phyloP scores from a whole-genome alignment of 2,797 vertebrate genomes.

The Euthynnus affinis region DNA sequence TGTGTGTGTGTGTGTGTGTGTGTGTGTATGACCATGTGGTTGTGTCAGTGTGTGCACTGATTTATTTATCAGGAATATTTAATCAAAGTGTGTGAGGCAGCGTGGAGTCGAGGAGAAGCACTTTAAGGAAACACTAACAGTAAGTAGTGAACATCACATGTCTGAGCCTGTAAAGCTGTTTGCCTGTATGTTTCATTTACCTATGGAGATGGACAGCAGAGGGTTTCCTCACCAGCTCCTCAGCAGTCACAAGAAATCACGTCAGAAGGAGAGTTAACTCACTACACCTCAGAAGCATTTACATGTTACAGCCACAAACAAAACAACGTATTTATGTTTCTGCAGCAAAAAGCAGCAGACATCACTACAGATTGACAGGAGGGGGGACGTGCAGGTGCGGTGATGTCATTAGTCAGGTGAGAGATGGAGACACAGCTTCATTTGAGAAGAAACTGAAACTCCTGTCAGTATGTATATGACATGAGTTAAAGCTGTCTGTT shows the following conservation, averaged over 20 bases:
- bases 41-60: conserved; percentile 45
- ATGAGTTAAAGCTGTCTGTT: neutral
- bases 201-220: neutral
- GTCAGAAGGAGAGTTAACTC: conserved; percentile 1
- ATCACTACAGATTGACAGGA: neutral
- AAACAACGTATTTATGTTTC: neutral
- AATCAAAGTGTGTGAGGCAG: conserved; percentile 42
- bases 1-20: conserved; percentile 27
- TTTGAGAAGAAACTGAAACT: neutral
- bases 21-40: conserved; percentile 13
- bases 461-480: neutral
- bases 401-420: neutral
- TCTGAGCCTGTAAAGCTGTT: conserved; percentile 2
- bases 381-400: conserved; percentile 1
- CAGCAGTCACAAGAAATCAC: neutral
- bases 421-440: neutral
- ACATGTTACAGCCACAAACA: neutral
- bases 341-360: neutral
- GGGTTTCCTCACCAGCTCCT: neutral
- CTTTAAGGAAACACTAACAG: conserved; percentile 36
- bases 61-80: conserved; percentile 73
- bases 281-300: neutral
- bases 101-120: conserved; percentile 25
- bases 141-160: conserved; percentile 22
- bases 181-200: neutral